A percentile compares a stretch with the other conserved stretches of the same genome.
phyloP scores from a whole-genome alignment of 2,113 vertebrate genomes.

The Tapirus terrestris region DNA sequence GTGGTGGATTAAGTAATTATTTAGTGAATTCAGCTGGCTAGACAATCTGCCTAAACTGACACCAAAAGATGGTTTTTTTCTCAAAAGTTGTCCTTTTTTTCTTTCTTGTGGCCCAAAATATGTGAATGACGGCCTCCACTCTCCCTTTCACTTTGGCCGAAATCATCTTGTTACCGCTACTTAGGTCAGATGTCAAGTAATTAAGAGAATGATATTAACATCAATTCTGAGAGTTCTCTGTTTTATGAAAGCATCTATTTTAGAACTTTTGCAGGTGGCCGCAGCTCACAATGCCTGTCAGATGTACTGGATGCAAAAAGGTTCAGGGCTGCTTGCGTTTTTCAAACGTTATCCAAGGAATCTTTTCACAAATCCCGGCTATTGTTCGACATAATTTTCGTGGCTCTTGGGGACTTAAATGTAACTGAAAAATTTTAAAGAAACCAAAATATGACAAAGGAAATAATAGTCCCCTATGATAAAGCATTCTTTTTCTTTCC shows the following conservation, averaged over 20 bases:
- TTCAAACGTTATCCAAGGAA: conserved; percentile 70
- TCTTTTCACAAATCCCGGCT: conserved; percentile 71
- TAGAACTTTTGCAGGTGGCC: conserved; percentile 77
- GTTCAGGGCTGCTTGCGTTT: conserved; percentile 77
- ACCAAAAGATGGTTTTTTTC: conserved; percentile 29
- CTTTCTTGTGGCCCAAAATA: conserved; percentile 47
- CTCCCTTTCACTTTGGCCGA: conserved; percentile 41
- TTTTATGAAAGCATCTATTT: conserved; percentile 78
- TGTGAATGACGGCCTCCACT: conserved; percentile 47
- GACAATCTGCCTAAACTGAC: conserved; percentile 58
- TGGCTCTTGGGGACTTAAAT: conserved; percentile 72
- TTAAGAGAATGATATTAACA: conserved; percentile 80
- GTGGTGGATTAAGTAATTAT: conserved; percentile 31
- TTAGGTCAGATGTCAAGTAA: conserved; percentile 79
- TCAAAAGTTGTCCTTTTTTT: conserved; percentile 6
- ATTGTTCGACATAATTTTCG: conserved; percentile 78
- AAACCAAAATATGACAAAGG: conserved; percentile 79
- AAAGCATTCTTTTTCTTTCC: conserved; percentile 58
- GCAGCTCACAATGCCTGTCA: conserved; percentile 75
- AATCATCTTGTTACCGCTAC: conserved; percentile 49
- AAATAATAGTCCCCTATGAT: conserved; percentile 71
- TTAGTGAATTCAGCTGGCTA: conserved; percentile 65
- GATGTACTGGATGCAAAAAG: conserved; percentile 73
- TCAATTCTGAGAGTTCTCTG: conserved; percentile 72
- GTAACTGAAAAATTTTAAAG: conserved; percentile 74